Evolutionary conservation across 2,113 vertebrate genomes (phyloP).

Genomic region (Alectura lathami): DNA sequence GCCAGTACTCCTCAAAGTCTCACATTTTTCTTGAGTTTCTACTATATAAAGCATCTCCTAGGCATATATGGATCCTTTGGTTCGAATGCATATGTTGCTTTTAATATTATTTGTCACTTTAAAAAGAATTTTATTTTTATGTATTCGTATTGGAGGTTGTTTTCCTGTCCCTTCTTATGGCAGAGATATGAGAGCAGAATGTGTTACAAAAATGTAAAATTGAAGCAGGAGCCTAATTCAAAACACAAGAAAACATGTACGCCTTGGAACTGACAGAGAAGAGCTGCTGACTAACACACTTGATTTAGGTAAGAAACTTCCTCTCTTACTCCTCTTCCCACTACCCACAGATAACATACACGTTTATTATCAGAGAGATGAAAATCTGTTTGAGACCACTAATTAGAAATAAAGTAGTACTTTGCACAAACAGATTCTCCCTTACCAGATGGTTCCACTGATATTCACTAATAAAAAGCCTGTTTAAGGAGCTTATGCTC

Average conservation of each 20-base stretch:
- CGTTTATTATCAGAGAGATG: conserved; percentile 3
- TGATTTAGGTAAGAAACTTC: neutral
- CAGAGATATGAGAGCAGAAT: neutral
- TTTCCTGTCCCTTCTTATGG: neutral
- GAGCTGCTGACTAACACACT: neutral
- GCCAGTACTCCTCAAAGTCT: neutral
- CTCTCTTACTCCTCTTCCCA: neutral
- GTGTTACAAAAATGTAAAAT: neutral
- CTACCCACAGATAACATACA: neutral
- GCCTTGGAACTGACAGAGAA: neutral
- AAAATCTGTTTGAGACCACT: conserved; percentile 38
- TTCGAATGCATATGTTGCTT: neutral
- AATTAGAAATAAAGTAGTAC: conserved; percentile 20
- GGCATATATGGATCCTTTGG: neutral
- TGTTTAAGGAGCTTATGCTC: conserved; percentile 9
- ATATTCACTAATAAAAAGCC: conserved; percentile 20
- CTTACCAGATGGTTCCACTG: conserved; percentile 42
- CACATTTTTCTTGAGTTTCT: neutral
- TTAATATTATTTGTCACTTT: neutral
- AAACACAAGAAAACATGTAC: neutral
- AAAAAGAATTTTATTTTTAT: neutral
- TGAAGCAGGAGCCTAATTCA: neutral
- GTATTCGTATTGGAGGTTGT: neutral
- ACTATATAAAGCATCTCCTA: neutral
- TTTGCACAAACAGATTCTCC: conserved; percentile 32